Base-by-base conservation (phyloP, 2,888 invertebrate species). In the Timandra comae region DNA sequence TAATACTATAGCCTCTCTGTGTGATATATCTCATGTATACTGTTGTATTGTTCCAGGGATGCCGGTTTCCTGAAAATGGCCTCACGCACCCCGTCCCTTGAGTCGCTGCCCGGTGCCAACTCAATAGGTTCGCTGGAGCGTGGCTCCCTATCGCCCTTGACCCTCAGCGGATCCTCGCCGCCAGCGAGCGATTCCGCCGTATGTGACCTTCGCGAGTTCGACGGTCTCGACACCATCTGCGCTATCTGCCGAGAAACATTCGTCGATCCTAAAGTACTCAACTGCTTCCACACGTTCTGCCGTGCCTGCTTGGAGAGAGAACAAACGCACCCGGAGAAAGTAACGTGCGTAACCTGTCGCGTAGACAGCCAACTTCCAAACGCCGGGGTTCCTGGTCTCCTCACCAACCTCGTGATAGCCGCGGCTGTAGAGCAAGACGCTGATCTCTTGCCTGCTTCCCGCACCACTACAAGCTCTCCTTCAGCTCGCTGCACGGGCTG, bases 31-130 rank as follows among this genome's bases (percentile, higher is more conserved):
- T 16, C 16, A 16, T 5, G 6, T 16, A 6, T 16, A 6, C 6
- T 13, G 24, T 41, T 29, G 63, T 66, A 51, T 85, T 85, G 80
- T 91, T 89, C 21, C 89, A 92, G 92, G 92, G 91, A 92, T 92
- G 92, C 91, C 89, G 92, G 91, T 91, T 91, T 91, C 91, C 88
- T 93, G 91, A 94, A 93, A 90, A 95, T 95, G 95, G 95, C 94
- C 90, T 94, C 95, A 87, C 90, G 89, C 84, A 95, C 95, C 88
- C 95, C 95, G 87, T 96, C 95, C 86, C 89, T 95, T 88, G 96
- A 95, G 89, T 96, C 95, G 87, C 89, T 93, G 87, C 92, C 93
- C 76, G 92, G 93, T 90, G 94, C 94, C 87, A 94, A 94, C 88
- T 94, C 95, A 74, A 92, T 95, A 88, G 94, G 94, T 89, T 95